These are phyloP conservation scores for Chymomyza costata DNA, from an alignment of 1,140 invertebrate species.

Conservation along the genomic window DNA sequence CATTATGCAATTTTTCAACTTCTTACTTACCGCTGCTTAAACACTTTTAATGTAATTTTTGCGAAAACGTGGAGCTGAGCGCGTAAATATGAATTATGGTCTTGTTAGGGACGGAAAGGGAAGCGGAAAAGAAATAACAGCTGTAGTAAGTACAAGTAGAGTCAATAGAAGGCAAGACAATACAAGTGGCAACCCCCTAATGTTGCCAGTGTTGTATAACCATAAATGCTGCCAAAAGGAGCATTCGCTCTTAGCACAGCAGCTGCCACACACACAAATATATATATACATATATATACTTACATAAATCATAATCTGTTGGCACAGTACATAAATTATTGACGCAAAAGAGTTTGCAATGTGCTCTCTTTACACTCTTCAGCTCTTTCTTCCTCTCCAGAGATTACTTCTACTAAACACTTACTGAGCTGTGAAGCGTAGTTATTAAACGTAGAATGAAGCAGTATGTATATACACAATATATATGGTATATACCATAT, in stretches of 20 bases:
- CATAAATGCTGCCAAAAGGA: conserved; percentile 11
- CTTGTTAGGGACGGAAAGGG: conserved; percentile 16
- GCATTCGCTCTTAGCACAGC: conserved; percentile 28
- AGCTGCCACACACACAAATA: conserved; percentile 33
- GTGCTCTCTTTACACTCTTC: too few species aligned
- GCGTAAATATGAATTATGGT: conserved; percentile 40
- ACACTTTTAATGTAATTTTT: conserved; percentile 54
- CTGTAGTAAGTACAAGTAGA: too few species aligned
- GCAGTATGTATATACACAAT: too few species aligned
- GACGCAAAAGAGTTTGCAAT: conserved; percentile 67
- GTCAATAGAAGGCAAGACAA: conserved; percentile 22
- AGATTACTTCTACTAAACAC: conserved; percentile 69
- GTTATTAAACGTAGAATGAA: conserved; percentile 55
- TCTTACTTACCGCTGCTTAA: conserved; percentile 65
- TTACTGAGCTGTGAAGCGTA: conserved; percentile 44
- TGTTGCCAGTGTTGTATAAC: too few species aligned
- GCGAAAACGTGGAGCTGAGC: conserved; percentile 17
- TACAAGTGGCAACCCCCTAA: conserved; percentile 14
- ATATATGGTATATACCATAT: conserved; percentile 1
- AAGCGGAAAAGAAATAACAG: too few species aligned
- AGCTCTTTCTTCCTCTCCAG: too few species aligned
- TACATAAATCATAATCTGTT: conserved; percentile 70
- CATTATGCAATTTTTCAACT: conserved; percentile 59
- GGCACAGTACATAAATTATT: conserved; percentile 70
- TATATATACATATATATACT: too few species aligned